Evolutionary conservation across 1,140 invertebrate species (phyloP), one percentile per base, ranked within the genome.

Genomic region (Acromyrmex echinatior): DNA sequence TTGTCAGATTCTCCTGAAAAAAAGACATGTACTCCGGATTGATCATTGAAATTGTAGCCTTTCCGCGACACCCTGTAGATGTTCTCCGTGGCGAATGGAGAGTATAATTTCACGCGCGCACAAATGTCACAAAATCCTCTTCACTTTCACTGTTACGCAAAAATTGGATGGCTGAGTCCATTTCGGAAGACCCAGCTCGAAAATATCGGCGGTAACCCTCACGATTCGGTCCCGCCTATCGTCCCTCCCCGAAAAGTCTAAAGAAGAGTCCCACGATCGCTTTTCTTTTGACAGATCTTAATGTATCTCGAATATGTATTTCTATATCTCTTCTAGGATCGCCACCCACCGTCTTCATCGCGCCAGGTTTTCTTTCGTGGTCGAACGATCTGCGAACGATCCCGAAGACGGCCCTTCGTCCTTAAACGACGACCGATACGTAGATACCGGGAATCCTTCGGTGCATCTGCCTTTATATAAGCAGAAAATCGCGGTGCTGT

Each of bases 61-160:
- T 7, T 39, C 35, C 7, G 76, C 28, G 80, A 74, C 35, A 71
- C 16, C 80, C 35, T 60, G 80, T 28, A 31, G 68, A 73, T 31
- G 21, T 31, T 66, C 28, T 63, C 58, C 45, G n/a, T 7, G 49
- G 28, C 62, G 84, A 39, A 66, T 5, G 53, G 56, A 31, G 77
- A 81, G 85, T 56, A 77, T 86, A 80, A 80, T 73, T 49, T 85
- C 85, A 51, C 60, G 62, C 86, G 79, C 86, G 66, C 86, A 91
- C 90, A 91, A 92, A 91, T 89, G 86, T 93, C 93, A 94, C 92
- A 93, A 88, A 51, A 92, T 92, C 81, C 87, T 92, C 92, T 93
- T 91, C 93, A 94, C 94, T 94, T 94, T 94, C 94, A 94, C 94
- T 93, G 87, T 94, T 93, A 89, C 92, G 92, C 86, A 94, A 93